Evolutionary conservation across 2,797 vertebrate species (phyloP), one percentile per base, ranked within the genome.

Genomic region (Acanthurus lineatus): DNA sequence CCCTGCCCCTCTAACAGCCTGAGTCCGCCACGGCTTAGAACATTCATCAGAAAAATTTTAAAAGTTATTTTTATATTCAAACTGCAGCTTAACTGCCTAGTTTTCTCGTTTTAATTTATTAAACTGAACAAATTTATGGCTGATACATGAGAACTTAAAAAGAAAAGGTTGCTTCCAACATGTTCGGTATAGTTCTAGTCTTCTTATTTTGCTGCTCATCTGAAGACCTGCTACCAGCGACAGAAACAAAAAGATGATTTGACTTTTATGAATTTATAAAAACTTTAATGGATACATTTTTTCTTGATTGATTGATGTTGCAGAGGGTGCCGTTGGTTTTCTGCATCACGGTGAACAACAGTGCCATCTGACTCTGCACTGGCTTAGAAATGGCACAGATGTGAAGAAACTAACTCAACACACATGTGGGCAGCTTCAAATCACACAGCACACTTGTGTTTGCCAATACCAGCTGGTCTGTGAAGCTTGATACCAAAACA

Each of bases 161-260:
- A 81, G 53, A 69, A 85, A 79, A 16, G 32, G 64, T 68, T 38
- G 22, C 58, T 61, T 56, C 79, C 76, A 76, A 76, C 12, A 69
- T 69, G 76, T 79, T 81, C 52, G 76, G 56, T 79, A 79, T 84
- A 56, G 15, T 48, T 73, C n/a, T 73, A 78, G 70, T 62, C 40
- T 76, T 57, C 80, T 70, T 78, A 38, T 32, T 74, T 19, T 7
- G 4, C 12, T 51, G 75, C 56, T 77, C 85, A 77, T 83, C 63
- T 81, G 60, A 42, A 64, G 73, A 52, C 58, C 2, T 42, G 10
- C 40, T 42, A 11, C 40, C 40, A 42, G 32, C 17, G 49, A 84
- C 28, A 69, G 35, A 17, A 81, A 63, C 44, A 45, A 66, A 84
- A 73, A 58, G 22, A 63, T 8, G 49, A 61, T 65, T 62, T 76